Conservation (phyloP, 2,797 vertebrate genomes). For the Leuciscus waleckii region DNA sequence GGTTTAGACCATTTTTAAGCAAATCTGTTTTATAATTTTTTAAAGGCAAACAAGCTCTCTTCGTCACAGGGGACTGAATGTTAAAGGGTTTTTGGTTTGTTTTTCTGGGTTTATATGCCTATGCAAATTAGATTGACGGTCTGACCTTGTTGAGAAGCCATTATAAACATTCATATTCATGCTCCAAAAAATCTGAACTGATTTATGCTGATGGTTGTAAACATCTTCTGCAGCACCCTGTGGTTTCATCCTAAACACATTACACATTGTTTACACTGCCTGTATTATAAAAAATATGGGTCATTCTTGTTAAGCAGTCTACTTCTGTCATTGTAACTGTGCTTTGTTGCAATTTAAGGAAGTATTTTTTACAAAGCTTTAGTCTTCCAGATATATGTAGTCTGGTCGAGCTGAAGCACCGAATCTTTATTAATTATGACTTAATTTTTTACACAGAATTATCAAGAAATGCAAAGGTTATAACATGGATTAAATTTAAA, state of each 20-base stretch:
- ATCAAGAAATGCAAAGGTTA: background rate
- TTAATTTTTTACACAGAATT: background rate
- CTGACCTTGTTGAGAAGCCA: conserved; percentile 3
- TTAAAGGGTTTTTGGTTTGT: background rate
- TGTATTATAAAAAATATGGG: conserved; percentile 3
- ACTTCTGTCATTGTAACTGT: background rate
- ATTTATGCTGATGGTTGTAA: conserved; percentile 26
- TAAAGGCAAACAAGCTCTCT: background rate
- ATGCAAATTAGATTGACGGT: conserved; percentile 37
- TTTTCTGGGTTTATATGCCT: background rate
- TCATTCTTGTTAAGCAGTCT: background rate
- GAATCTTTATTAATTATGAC: background rate
- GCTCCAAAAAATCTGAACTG: conserved; percentile 5
- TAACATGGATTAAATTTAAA: background rate
- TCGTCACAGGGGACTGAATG: background rate
- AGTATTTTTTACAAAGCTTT: background rate
- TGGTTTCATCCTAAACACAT: conserved; percentile 14
- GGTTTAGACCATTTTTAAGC: background rate
- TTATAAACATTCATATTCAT: conserved; percentile 32
- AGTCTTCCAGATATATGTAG: background rate
- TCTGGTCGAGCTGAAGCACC: background rate
- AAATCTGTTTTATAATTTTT: background rate
- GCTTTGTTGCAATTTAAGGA: background rate
- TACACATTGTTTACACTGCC: background rate
- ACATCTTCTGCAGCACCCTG: background rate